Evolutionary conservation across 2,888 invertebrate species (phyloP).

Genomic region (Lordiphosa andalusiaca): DNA sequence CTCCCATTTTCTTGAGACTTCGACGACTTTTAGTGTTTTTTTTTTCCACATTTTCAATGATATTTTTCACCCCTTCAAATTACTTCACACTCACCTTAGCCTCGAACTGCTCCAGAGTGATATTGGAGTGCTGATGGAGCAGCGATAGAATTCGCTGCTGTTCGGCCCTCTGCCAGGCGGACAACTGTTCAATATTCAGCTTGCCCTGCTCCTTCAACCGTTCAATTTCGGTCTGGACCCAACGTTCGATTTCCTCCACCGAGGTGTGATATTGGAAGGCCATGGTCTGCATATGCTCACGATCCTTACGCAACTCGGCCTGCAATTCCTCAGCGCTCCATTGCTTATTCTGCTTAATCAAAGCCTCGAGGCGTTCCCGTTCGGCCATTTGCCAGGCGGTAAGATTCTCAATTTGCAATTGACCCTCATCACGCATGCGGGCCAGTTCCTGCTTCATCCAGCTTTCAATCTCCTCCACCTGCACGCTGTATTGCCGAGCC

Average conservation of each 20-base stretch:
- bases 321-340: conserved; percentile 77
- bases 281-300: conserved; percentile 76
- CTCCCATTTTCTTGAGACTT: too few relatives aligned
- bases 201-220: conserved; percentile 73
- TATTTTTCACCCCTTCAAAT: neutral
- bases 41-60: too few relatives aligned
- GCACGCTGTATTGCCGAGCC: conserved; percentile 77
- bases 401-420: conserved; percentile 76
- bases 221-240: conserved; percentile 76
- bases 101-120: conserved; percentile 76
- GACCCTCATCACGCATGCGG: conserved; percentile 76
- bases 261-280: conserved; percentile 78
- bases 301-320: conserved; percentile 70
- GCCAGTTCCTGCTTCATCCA: conserved; percentile 77
- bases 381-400: conserved; percentile 77
- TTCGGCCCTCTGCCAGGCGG: conserved; percentile 76
- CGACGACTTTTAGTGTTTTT: too few relatives aligned
- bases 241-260: conserved; percentile 78
- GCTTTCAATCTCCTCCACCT: conserved; percentile 76
- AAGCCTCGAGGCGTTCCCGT: conserved; percentile 65
- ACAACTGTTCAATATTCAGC: conserved; percentile 73
- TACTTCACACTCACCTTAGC: conserved; percentile 43
- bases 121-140: conserved; percentile 72
- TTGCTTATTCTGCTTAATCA: conserved; percentile 71
- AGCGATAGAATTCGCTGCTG: conserved; percentile 71